These are phyloP conservation scores for Pomacea canaliculata DNA, from an alignment of 2,888 invertebrate genomes.

Conservation along the genomic window DNA sequence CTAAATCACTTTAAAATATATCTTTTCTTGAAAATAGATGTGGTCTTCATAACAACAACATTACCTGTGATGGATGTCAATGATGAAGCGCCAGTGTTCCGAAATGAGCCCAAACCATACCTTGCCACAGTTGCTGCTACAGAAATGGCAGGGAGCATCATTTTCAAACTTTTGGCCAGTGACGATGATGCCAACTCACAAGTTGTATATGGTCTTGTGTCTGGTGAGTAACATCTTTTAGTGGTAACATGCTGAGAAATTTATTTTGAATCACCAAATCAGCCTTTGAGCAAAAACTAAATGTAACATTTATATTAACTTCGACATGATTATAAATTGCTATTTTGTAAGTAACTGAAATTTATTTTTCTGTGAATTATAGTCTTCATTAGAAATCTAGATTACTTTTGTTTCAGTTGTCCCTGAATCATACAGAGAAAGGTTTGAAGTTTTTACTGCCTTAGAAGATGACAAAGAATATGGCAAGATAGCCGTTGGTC, in stretches of 20 bases:
- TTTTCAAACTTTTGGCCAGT: slow-evolving; percentile 95
- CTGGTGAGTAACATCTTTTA: slow-evolving; percentile 36
- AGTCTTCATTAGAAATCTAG: neutral
- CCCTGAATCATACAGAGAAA: slow-evolving; percentile 77
- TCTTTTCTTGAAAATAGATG: slow-evolving; percentile 36
- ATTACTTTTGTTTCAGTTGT: slow-evolving; percentile 4
- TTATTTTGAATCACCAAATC: too few relatives aligned
- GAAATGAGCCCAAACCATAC: slow-evolving; percentile 96
- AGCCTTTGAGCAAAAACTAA: too few relatives aligned
- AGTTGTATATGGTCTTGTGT: slow-evolving; percentile 46
- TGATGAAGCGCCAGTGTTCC: slow-evolving; percentile 96
- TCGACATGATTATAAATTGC: too few relatives aligned
- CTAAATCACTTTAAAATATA: too few relatives aligned
- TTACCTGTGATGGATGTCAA: slow-evolving; percentile 96
- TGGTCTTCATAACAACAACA: slow-evolving; percentile 75
- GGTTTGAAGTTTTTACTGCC: slow-evolving; percentile 91
- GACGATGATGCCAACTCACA: slow-evolving; percentile 96
- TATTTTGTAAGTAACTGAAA: too few relatives aligned
- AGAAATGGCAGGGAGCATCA: slow-evolving; percentile 93
- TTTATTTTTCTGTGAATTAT: too few relatives aligned
- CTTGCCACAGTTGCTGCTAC: slow-evolving; percentile 96
- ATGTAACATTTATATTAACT: too few relatives aligned
- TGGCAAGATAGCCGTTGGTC: slow-evolving; percentile 44
- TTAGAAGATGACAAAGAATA: slow-evolving; percentile 57
- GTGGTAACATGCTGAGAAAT: too few relatives aligned